A percentile compares a stretch with the other conserved stretches of the same genome.
Conservation (phyloP, 2,888 invertebrate species). For the Spodoptera picta region DNA sequence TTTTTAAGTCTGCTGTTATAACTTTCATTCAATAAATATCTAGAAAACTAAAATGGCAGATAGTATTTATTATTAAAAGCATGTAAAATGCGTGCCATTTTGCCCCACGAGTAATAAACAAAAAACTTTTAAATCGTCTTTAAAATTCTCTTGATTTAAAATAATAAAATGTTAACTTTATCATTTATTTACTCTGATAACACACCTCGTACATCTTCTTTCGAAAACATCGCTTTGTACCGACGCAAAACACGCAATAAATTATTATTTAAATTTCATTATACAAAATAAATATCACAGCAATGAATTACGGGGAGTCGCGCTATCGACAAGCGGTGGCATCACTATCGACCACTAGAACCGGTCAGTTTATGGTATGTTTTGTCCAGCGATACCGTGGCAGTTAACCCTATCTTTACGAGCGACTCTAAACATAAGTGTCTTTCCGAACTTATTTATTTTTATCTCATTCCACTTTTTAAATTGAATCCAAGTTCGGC, state of each 20-base stretch:
- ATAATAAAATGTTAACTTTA: slow-evolving; percentile 20
- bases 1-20: not conserved
- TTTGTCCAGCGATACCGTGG: slow-evolving; percentile 85
- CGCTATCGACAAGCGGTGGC: slow-evolving; percentile 64
- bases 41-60: too few species aligned
- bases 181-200: slow-evolving; percentile 32
- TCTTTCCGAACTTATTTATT: slow-evolving; percentile 88
- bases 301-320: slow-evolving; percentile 44
- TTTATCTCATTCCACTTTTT: slow-evolving; percentile 88
- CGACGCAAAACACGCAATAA: slow-evolving; percentile 44
- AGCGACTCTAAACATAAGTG: slow-evolving; percentile 88
- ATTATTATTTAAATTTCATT: slow-evolving; percentile 53
- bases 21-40: too few species aligned
- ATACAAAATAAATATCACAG: slow-evolving; percentile 41
- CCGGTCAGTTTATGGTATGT: slow-evolving; percentile 87
- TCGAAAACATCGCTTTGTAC: slow-evolving; percentile 35
- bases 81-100: not conserved
- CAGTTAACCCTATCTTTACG: slow-evolving; percentile 89
- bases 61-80: not conserved
- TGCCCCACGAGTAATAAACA: not conserved
- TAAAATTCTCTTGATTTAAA: slow-evolving; percentile 15
- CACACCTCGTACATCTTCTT: slow-evolving; percentile 44
- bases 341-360: slow-evolving; percentile 78
- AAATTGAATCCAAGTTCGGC: slow-evolving; percentile 86
- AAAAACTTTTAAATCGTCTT: slow-evolving; percentile 6